phyloP scores from a whole-genome alignment of 1,140 invertebrate species.

The Diplogasteroides magnus region DNA sequence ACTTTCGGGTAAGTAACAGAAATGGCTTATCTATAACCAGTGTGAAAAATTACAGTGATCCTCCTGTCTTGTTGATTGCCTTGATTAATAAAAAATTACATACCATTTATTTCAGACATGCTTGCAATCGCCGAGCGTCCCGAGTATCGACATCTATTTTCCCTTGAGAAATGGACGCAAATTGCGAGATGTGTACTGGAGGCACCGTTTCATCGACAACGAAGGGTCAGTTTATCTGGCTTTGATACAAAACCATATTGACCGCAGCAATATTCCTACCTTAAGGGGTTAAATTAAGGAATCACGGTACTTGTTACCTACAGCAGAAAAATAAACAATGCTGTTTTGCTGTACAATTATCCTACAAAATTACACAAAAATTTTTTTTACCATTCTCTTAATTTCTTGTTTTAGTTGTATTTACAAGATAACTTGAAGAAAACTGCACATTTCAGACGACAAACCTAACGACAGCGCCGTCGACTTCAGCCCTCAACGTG shows the following conservation, averaged over 20 bases:
- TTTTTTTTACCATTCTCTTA: no score
- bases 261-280: no score
- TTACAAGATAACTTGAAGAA: no score
- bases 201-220: background rate
- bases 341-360: background rate
- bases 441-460: constrained; percentile 1
- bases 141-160: constrained; percentile 17
- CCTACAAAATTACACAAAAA: background rate
- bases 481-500: constrained; percentile 14
- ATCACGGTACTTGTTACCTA: no score
- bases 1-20: constrained; percentile 3
- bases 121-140: constrained; percentile 1
- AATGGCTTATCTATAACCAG: background rate
- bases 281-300: no score
- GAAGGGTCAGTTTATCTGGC: no score
- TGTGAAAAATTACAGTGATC: background rate
- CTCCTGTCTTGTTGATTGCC: background rate
- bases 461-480: constrained; percentile 10
- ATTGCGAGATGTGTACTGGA: constrained; percentile 17
- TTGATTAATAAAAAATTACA: background rate
- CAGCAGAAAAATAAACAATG: background rate
- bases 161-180: constrained; percentile 10
- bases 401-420: no score
- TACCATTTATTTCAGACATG: background rate
- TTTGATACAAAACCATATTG: no score